These are phyloP conservation scores for Bovichtus diacanthus DNA, from an alignment of 2,797 vertebrate genomes.

Conservation along the genomic window DNA sequence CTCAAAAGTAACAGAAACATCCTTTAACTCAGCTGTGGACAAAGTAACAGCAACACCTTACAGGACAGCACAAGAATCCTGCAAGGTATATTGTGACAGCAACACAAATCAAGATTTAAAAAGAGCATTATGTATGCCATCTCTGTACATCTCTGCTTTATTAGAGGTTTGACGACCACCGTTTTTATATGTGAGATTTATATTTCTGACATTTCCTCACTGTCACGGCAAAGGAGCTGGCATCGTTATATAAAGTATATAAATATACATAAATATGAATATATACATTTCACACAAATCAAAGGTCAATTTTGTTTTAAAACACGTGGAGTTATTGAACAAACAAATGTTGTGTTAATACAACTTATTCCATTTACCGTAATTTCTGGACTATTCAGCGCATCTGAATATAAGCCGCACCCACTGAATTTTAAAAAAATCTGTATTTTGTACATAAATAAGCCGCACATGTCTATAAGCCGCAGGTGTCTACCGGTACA, in stretches of 20 bases:
- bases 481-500: no score
- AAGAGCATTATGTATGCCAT: not conserved
- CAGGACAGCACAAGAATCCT: not conserved
- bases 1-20: not conserved
- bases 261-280: rapidly evolving
- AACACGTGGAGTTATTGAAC: not conserved
- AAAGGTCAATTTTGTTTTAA: not conserved
- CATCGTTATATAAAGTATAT: no score
- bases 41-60: not conserved
- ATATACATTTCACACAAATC: not conserved
- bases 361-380: no score
- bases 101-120: no score
- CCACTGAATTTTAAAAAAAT: no score
- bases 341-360: not conserved
- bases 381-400: no score
- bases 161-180: not conserved
- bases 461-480: no score
- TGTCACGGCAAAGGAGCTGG: no score
- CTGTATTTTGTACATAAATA: no score
- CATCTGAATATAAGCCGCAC: no score
- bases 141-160: not conserved
- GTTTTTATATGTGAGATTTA: not conserved
- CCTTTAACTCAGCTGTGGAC: not conserved
- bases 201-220: no score
- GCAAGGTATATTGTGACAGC: not conserved